phyloP scores from a whole-genome alignment of 2,113 vertebrate genomes.

The Choloepus hoffmanni region DNA sequence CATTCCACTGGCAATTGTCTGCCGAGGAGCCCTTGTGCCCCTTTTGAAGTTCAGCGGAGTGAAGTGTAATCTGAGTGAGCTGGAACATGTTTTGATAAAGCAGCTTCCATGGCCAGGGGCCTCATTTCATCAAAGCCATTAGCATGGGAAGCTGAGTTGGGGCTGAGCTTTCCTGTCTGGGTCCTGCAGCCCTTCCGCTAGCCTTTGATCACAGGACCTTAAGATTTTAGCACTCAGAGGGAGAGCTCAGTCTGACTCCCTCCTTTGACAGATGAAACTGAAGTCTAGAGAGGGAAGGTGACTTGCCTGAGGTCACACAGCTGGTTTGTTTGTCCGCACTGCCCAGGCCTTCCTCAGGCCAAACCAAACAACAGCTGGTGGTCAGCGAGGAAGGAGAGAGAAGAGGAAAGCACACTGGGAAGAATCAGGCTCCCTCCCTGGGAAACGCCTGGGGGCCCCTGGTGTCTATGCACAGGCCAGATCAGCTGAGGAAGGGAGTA shows the following conservation, averaged over 20 bases:
- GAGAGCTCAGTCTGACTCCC: not conserved
- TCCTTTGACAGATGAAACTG: not conserved
- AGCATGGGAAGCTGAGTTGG: not conserved
- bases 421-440: not conserved
- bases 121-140: not conserved
- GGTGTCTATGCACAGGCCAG: not conserved
- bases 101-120: not conserved
- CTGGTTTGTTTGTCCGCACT: not conserved
- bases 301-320: not conserved
- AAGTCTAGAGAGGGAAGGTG: not conserved
- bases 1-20: not conserved
- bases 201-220: slow-evolving; percentile 9
- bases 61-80: slow-evolving; percentile 62
- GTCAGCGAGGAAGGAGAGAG: not conserved
- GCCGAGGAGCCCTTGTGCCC: not conserved
- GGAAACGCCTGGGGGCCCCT: not conserved
- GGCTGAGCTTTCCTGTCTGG: not conserved
- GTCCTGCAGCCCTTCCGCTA: not conserved
- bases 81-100: slow-evolving; percentile 45
- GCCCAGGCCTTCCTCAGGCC: not conserved
- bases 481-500: not conserved
- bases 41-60: slow-evolving; percentile 72
- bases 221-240: not conserved
- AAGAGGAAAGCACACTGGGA: not conserved
- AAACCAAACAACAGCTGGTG: not conserved